Conservation (phyloP, 2,113 vertebrate genomes). For the Ranitomeya imitator region DNA sequence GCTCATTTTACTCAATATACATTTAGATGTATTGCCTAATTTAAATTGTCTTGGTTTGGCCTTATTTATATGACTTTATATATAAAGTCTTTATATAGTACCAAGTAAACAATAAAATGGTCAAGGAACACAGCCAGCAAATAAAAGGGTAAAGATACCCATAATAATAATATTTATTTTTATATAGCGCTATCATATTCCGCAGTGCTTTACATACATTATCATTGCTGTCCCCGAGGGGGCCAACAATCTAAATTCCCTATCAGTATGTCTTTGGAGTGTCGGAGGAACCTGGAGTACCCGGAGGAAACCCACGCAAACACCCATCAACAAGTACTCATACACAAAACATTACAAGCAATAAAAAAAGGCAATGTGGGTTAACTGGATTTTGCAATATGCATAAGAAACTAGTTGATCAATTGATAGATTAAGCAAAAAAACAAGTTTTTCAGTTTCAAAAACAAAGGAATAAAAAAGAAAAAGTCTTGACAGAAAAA, state of each 20-base stretch:
- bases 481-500: background rate
- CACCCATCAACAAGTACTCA: background rate
- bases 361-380: background rate
- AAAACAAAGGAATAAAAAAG: background rate
- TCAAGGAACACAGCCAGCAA: background rate
- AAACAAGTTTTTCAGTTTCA: background rate
- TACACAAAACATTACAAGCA: background rate
- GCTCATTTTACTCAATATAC: background rate
- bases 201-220: too few relatives aligned
- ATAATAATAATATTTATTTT: too few relatives aligned
- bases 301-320: too few relatives aligned
- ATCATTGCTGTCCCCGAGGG: too few relatives aligned
- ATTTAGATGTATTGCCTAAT: background rate
- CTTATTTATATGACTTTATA: background rate
- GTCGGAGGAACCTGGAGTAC: too few relatives aligned
- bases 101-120: background rate
- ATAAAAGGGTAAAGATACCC: background rate
- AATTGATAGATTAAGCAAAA: background rate
- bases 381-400: background rate
- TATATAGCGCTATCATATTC: too few relatives aligned
- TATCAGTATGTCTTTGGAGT: too few relatives aligned
- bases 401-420: background rate
- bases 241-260: too few relatives aligned
- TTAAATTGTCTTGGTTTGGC: background rate
- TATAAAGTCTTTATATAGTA: too few relatives aligned